Evolutionary conservation across 2,113 vertebrate genomes (phyloP).

Genomic region (Amblyornis subalaris): DNA sequence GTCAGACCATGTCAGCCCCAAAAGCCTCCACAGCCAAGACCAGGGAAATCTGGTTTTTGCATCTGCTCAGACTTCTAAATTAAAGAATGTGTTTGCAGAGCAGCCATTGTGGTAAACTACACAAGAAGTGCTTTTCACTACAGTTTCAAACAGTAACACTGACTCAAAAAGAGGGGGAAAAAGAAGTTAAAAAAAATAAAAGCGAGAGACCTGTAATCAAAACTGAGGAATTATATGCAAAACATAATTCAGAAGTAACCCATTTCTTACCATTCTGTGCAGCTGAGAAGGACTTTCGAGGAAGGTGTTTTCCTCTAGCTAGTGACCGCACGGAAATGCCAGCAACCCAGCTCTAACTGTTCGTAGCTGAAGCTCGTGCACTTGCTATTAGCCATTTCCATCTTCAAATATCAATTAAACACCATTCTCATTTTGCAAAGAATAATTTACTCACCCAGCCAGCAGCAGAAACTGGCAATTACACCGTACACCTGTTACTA

Average conservation of each 20-base stretch:
- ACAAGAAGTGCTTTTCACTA: background rate
- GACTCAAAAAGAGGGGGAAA: background rate
- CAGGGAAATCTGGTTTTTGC: constrained; percentile 2
- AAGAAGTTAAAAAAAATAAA: background rate
- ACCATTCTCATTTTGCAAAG: constrained; percentile 48
- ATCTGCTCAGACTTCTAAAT: background rate
- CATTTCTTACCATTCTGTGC: background rate
- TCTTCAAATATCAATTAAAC: constrained; percentile 46
- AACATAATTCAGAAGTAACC: background rate
- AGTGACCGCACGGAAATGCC: background rate
- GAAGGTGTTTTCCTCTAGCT: background rate
- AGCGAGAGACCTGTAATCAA: background rate
- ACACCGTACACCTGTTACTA: constrained; percentile 68
- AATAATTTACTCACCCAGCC: constrained; percentile 18
- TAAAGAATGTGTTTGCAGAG: background rate
- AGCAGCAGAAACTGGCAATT: constrained; percentile 54
- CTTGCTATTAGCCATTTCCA: constrained; percentile 9
- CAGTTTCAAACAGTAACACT: background rate
- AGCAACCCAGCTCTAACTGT: background rate
- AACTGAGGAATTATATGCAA: background rate
- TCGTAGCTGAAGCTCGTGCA: background rate
- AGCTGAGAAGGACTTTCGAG: background rate
- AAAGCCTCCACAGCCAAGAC: constrained; percentile 1
- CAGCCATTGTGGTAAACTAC: background rate
- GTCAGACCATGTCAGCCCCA: constrained; percentile 38